These are phyloP conservation scores for Tenthredo livida DNA, from an alignment of 2,888 invertebrate species.

Conservation along the genomic window DNA sequence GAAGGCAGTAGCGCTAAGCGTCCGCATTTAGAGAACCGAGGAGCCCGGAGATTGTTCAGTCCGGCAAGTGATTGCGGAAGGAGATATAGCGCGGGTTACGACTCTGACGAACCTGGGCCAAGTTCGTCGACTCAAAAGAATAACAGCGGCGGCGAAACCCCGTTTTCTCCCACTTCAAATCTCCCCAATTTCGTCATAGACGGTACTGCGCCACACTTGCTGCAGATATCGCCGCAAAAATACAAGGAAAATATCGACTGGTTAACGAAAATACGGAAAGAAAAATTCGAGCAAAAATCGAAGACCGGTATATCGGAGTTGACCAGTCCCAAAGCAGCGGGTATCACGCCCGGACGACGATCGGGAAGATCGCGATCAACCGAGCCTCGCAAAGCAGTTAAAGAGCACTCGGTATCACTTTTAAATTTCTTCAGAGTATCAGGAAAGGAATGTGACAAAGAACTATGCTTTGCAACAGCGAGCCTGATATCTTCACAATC, in stretches of 20 bases:
- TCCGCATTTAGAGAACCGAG: conserved; percentile 75
- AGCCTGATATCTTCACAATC: conserved; percentile 35
- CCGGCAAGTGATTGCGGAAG: conserved; percentile 65
- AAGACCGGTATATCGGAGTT: conserved; percentile 68
- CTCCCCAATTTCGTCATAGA: conserved; percentile 88
- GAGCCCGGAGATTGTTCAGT: conserved; percentile 79
- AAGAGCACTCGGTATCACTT: conserved; percentile 65
- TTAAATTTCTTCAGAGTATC: conserved; percentile 69
- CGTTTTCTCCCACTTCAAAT: conserved; percentile 84
- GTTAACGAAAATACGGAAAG: conserved; percentile 84
- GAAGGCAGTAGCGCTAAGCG: conserved; percentile 75
- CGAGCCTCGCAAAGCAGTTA: conserved; percentile 67
- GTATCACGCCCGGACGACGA: conserved; percentile 64
- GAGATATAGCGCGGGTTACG: conserved; percentile 57
- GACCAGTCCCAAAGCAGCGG: conserved; percentile 63
- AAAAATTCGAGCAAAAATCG: conserved; percentile 75
- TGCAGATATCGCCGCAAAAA: conserved; percentile 85
- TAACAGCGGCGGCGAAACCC: conserved; percentile 51
- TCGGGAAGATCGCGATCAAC: conserved; percentile 66
- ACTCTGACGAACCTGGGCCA: conserved; percentile 69
- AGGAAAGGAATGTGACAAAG: conserved; percentile 61
- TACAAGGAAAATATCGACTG: conserved; percentile 85
- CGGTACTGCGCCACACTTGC: conserved; percentile 88
- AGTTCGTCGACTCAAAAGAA: conserved; percentile 64
- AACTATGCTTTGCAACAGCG: conserved; percentile 38